Percentiles rank a stretch among this genome's conserved stretches.
These are phyloP conservation scores for Linnaemya tessellans DNA, from an alignment of 2,888 invertebrate genomes.

Conservation along the genomic window DNA sequence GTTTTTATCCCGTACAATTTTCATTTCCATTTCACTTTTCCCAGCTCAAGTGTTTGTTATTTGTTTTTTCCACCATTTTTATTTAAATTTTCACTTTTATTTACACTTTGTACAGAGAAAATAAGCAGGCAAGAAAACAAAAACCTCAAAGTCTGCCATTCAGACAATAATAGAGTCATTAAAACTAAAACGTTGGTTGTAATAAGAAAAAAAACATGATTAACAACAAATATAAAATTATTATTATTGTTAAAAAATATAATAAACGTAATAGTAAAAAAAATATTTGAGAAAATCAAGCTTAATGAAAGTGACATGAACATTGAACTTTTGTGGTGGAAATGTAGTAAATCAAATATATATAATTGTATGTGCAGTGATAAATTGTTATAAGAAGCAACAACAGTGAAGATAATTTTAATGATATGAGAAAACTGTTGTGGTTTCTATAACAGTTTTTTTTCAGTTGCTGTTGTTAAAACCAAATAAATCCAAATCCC, in stretches of 20 bases:
- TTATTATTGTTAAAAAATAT: not conserved
- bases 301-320: constrained; percentile 51
- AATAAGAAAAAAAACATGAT: not conserved
- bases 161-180: constrained; percentile 53
- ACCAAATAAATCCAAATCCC: not conserved
- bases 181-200: constrained; percentile 12
- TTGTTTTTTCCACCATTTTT: constrained; percentile 2
- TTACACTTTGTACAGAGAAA: not conserved
- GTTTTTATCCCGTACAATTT: constrained; percentile 5
- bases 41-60: not conserved
- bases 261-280: constrained; percentile 6
- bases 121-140: not conserved
- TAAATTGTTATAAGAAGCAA: constrained; percentile 2
- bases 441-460: not conserved
- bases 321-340: constrained; percentile 54
- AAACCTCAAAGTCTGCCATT: constrained; percentile 18
- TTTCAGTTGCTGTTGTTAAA: not conserved
- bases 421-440: not conserved
- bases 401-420: not conserved
- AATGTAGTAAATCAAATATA: not conserved
- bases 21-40: constrained; percentile 1
- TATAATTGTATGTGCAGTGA: not conserved
- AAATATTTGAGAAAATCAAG: not conserved
- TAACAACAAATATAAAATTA: constrained; percentile 10
- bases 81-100: constrained; percentile 32